These are phyloP conservation scores for Danio kyathit DNA, from an alignment of 2,797 vertebrate species.

Conservation along the genomic window DNA sequence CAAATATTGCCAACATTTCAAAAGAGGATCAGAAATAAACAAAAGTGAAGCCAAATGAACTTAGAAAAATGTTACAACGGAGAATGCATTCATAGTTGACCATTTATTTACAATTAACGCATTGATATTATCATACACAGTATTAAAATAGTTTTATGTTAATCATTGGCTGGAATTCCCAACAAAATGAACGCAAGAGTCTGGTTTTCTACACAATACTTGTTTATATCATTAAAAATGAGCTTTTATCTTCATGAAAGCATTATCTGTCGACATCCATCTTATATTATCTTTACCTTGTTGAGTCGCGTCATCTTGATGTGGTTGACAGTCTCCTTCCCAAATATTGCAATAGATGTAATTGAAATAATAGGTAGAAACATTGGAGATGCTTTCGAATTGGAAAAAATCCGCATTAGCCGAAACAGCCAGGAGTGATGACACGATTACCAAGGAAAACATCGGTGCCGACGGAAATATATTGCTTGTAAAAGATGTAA, in stretches of 20 bases:
- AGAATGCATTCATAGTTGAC: neutral
- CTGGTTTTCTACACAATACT: neutral
- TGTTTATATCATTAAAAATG: too few relatives aligned
- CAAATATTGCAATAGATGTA: conserved; percentile 85
- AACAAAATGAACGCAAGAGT: neutral
- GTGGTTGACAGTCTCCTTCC: conserved; percentile 84
- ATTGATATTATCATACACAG: neutral
- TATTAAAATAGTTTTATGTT: neutral
- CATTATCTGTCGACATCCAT: too few relatives aligned
- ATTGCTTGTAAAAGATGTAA: neutral
- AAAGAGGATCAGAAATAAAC: neutral
- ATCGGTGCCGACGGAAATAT: conserved; percentile 58
- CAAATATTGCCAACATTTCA: neutral
- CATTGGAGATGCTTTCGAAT: conserved; percentile 81
- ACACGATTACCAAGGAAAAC: conserved; percentile 68
- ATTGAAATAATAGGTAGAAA: conserved; percentile 83
- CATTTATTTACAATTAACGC: neutral
- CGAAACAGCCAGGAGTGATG: conserved; percentile 69
- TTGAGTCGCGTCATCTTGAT: conserved; percentile 82
- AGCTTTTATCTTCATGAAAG: too few relatives aligned
- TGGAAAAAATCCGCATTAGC: conserved; percentile 77
- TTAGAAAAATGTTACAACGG: neutral
- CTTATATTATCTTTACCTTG: conserved; percentile 75
- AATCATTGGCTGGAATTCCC: neutral
- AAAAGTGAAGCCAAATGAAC: neutral